Percentiles rank a stretch among this genome's conserved stretches.
phyloP scores from a whole-genome alignment of 2,797 vertebrate species.

The Rhinella marina region DNA sequence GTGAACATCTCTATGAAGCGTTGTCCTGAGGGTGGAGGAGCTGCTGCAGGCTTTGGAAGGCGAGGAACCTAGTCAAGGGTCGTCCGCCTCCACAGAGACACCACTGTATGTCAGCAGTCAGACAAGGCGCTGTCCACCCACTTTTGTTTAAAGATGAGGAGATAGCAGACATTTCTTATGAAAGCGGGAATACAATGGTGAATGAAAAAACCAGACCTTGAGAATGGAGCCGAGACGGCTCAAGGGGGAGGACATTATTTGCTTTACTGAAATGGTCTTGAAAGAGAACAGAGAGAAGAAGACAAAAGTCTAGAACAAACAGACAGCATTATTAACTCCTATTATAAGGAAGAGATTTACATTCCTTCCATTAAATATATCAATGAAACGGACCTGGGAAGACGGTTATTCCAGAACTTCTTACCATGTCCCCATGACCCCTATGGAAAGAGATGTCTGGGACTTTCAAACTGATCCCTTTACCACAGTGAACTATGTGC shows the following conservation, averaged over 20 bases:
- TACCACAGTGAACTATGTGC: too few relatives aligned
- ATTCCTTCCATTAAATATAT: not conserved
- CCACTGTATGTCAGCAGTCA: not conserved
- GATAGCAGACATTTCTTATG: not conserved
- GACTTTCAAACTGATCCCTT: too few relatives aligned
- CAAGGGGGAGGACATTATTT: not conserved
- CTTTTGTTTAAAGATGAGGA: constrained; percentile 27
- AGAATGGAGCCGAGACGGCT: not conserved
- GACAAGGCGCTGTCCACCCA: not conserved
- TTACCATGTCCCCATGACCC: not conserved
- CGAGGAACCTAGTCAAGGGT: too few relatives aligned
- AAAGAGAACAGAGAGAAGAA: not conserved
- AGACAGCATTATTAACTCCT: constrained; percentile 4
- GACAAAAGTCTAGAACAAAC: not conserved
- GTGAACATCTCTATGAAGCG: not conserved
- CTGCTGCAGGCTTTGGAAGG: too few relatives aligned
- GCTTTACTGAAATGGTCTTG: not conserved
- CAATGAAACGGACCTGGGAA: not conserved
- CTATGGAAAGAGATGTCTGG: not conserved
- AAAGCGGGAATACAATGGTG: not conserved
- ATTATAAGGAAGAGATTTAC: not conserved
- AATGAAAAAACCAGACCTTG: not conserved
- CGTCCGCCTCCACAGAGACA: not conserved
- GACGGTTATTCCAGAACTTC: not conserved
- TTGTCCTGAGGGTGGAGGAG: too few relatives aligned